Conservation (phyloP, 2,113 vertebrate genomes). For the Setophaga petechia region DNA sequence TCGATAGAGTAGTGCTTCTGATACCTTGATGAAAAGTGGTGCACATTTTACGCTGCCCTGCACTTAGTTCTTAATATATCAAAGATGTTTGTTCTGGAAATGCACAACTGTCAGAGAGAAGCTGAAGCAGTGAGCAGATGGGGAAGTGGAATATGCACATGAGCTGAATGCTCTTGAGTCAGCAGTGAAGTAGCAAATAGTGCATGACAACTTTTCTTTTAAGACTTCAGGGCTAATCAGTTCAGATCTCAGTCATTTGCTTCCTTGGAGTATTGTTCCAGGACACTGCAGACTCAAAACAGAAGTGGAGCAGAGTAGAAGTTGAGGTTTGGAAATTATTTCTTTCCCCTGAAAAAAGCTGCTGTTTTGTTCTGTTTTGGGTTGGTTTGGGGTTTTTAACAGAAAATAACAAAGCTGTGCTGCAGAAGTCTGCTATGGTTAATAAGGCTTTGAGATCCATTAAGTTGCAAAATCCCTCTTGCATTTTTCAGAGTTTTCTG, state of each 20-base stretch:
- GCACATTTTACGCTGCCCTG: not conserved
- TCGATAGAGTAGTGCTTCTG: not conserved
- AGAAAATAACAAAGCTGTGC: not conserved
- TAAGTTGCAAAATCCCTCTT: not conserved
- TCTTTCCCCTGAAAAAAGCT: not conserved
- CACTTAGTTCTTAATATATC: not conserved
- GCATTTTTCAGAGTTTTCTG: not conserved
- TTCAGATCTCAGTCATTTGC: not conserved
- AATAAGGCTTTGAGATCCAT: not conserved
- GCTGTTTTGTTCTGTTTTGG: not conserved
- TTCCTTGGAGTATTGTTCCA: not conserved
- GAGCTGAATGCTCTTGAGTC: not conserved
- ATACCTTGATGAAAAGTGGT: conserved; percentile 21
- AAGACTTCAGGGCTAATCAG: conserved; percentile 9
- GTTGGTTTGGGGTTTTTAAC: not conserved
- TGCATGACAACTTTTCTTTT: conserved; percentile 20
- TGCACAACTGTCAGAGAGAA: not conserved
- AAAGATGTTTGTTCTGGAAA: conserved; percentile 17
- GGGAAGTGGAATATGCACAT: not conserved
- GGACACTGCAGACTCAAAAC: not conserved
- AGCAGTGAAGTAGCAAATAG: conserved; percentile 15
- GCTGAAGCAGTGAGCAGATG: not conserved
- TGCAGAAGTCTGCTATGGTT: not conserved
- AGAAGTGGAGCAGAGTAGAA: not conserved
- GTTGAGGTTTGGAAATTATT: not conserved